phyloP scores from a whole-genome alignment of 2,113 vertebrate genomes.

The Noctilio leporinus region DNA sequence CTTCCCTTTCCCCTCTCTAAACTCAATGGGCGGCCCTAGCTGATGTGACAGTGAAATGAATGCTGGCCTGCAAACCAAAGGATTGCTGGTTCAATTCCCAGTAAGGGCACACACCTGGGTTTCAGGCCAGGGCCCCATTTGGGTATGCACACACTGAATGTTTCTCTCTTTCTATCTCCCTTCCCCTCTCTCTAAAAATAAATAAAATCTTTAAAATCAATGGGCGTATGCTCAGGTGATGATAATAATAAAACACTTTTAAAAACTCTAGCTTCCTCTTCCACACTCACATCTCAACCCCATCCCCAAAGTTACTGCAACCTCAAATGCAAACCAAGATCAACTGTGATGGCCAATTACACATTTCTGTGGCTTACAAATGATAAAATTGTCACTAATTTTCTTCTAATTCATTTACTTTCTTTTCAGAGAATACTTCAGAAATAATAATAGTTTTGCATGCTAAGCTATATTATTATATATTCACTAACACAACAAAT shows the following conservation, averaged over 20 bases:
- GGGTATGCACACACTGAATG: no score
- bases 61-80: no score
- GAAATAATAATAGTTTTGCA: not conserved
- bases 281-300: fast-evolving
- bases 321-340: not conserved
- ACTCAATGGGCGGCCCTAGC: no score
- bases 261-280: not conserved
- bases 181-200: no score
- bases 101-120: no score
- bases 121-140: no score
- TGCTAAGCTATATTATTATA: not conserved
- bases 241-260: not conserved
- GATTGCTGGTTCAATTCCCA: no score
- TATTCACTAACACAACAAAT: not conserved
- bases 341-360: not conserved
- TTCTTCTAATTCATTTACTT: conserved; percentile 14
- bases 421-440: not conserved
- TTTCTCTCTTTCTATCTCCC: no score
- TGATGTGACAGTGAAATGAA: no score
- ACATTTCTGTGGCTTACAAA: not conserved
- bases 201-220: no score
- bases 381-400: not conserved
- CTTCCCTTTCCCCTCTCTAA: no score
- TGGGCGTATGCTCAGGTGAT: no score
- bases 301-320: not conserved